Conservation (phyloP, 2,888 invertebrate genomes). For the Iphiclides podalirius region DNA sequence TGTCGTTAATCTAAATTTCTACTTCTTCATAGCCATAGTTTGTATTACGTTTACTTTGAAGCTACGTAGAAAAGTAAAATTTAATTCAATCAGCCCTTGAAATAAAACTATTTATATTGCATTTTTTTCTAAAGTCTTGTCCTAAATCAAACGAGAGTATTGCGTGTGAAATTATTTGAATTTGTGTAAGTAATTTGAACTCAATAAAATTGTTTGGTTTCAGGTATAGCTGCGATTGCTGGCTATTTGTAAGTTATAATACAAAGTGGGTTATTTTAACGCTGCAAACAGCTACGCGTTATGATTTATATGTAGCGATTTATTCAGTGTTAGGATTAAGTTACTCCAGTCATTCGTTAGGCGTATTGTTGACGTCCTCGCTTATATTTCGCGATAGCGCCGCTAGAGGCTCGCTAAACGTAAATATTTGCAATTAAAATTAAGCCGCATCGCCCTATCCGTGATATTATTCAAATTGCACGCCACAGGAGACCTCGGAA, state of each 20-base stretch:
- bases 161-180: no score
- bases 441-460: conserved; percentile 71
- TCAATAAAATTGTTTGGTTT: no score
- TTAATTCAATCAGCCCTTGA: no score
- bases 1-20: background rate
- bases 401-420: conserved; percentile 65
- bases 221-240: conserved; percentile 23
- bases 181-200: no score
- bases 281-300: background rate
- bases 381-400: conserved; percentile 24
- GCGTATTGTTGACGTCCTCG: background rate
- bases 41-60: no score
- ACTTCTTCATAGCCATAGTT: no score
- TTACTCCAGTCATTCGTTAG: background rate
- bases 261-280: conserved; percentile 6
- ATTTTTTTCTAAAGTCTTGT: no score
- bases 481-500: conserved; percentile 78
- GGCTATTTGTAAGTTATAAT: no score
- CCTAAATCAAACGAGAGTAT: no score
- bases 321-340: background rate
- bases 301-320: background rate
- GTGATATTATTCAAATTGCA: conserved; percentile 77
- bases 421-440: conserved; percentile 81
- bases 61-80: no score
- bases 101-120: no score